Evolutionary conservation across 2,113 vertebrate genomes (phyloP), one percentile per base, ranked within the genome.

Genomic region (Psittacara wagleri): DNA sequence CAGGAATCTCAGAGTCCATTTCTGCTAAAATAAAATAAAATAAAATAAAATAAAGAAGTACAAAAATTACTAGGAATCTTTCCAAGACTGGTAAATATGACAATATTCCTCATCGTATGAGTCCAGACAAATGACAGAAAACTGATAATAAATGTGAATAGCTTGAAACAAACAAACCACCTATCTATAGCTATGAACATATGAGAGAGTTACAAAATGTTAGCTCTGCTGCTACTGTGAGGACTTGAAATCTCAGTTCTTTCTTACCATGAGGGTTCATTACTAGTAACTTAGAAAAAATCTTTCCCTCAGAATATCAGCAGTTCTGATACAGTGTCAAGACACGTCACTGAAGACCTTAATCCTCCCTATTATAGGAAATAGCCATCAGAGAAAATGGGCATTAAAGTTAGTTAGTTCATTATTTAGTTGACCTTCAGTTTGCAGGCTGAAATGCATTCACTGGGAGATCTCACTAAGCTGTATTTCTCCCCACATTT

Each of bases 41-140:
- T 41, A 41, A 41, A 41, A 41, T 41, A 41, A 41, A 41, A 41
- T 41, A 41, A 41, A 3, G 39, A 52, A 59, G n/a, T 13, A 37
- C 31, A 57, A 67, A 24, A 2, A 4, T 46, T 37, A 28, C 1
- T 13, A 28, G 0, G 0, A 74, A 23, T 41, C 11, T 69, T 73
- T 66, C 13, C 25, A 51, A 54, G 13, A 29, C 9, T 43, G 11
- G 7, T 33, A 31, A 52, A n/a, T 7, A 31, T 43, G 5, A 22
- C 3, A 28, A 25, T 7, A 64, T 10, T 67, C 11, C 5, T 37
- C 52, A 10, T 25, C 41, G 18, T 35, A 49, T 1, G 3, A 75
- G 7, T 13, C 19, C 35, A 74, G 35, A 51, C 23, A 67, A 4
- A 5, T 44, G 10, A 28, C 25, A 63, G 22, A 86, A 87, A 79